Evolutionary conservation across 2,888 invertebrate species (phyloP).

Genomic region (Hesperia comma): DNA sequence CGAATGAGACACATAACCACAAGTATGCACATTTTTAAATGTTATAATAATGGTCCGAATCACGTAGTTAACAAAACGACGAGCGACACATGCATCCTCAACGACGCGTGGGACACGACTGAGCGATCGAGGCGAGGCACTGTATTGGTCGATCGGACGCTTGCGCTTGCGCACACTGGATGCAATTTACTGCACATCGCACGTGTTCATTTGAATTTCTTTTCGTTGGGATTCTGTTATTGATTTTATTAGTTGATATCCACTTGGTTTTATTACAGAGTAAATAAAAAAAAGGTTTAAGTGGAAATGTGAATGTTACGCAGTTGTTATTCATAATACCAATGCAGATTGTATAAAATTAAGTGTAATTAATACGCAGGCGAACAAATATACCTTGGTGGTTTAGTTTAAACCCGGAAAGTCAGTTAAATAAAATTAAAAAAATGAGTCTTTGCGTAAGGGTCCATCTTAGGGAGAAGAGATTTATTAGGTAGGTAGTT

Average conservation of each 20-base stretch:
- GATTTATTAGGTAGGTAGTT: too few relatives aligned
- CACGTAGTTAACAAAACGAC: constrained; percentile 56
- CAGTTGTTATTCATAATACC: not conserved
- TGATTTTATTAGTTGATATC: constrained; percentile 11
- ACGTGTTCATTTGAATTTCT: constrained; percentile 32
- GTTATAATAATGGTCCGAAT: constrained; percentile 52
- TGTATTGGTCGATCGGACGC: constrained; percentile 48
- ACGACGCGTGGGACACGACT: constrained; percentile 62
- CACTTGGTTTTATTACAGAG: not conserved
- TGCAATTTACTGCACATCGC: constrained; percentile 38
- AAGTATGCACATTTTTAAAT: constrained; percentile 65
- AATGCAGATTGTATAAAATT: not conserved
- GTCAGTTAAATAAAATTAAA: too few relatives aligned
- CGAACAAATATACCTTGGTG: too few relatives aligned
- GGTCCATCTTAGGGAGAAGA: too few relatives aligned
- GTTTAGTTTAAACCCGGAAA: too few relatives aligned
- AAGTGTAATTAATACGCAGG: not conserved
- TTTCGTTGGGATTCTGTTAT: constrained; percentile 25
- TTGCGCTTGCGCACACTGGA: constrained; percentile 39
- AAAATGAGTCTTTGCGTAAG: too few relatives aligned
- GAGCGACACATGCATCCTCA: constrained; percentile 54
- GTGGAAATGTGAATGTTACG: not conserved
- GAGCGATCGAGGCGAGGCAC: constrained; percentile 61
- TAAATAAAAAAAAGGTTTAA: not conserved
- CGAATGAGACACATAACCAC: constrained; percentile 71